phyloP scores from a whole-genome alignment of 2,888 invertebrate genomes.

The Brachylomia viminalis region DNA sequence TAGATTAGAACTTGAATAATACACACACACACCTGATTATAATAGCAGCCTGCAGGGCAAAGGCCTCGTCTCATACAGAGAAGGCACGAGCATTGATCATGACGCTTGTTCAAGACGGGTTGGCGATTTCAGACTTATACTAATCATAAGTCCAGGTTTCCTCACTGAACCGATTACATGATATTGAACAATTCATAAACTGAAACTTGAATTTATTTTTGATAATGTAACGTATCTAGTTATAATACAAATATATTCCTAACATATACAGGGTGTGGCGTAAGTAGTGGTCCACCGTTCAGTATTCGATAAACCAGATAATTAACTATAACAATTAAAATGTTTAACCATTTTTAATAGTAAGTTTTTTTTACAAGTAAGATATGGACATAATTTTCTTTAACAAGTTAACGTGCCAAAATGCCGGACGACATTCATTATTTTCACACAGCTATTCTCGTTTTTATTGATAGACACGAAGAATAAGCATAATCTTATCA shows the following conservation, averaged over 20 bases:
- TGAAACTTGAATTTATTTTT: neutral
- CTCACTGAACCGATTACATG: neutral
- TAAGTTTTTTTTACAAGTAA: neutral
- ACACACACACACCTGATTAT: neutral
- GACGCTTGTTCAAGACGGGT: neutral
- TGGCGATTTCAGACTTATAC: neutral
- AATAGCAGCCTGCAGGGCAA: neutral
- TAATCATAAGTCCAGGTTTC: too few species aligned
- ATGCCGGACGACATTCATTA: neutral
- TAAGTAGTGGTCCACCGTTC: too few species aligned
- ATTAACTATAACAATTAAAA: too few species aligned
- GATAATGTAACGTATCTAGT: neutral
- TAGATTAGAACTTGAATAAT: neutral
- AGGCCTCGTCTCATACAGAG: neutral
- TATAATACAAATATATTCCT: constrained; percentile 7
- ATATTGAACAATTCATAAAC: neutral
- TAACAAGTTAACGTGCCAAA: too few species aligned
- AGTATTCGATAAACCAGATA: too few species aligned
- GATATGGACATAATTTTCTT: neutral
- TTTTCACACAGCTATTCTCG: neutral
- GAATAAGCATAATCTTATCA: neutral
- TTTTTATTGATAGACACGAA: neutral
- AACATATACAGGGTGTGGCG: too few species aligned
- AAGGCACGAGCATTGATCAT: neutral
- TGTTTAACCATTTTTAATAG: too few species aligned